phyloP scores from a whole-genome alignment of 2,888 invertebrate genomes.

The Zelleria hepariella region DNA sequence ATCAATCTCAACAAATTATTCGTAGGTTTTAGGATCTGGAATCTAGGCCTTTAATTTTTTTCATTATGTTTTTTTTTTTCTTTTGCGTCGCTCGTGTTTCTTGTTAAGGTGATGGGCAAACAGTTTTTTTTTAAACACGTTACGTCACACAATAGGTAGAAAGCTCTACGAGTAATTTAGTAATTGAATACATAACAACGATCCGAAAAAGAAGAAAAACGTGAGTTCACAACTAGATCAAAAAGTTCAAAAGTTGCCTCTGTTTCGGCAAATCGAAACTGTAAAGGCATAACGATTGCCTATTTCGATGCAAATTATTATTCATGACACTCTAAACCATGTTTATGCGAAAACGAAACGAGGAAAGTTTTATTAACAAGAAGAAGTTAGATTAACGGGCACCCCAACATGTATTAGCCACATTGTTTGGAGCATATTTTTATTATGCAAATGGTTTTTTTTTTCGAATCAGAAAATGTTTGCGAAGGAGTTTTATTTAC shows the following conservation, averaged over 20 bases:
- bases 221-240: too few species aligned
- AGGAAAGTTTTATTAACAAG: background rate
- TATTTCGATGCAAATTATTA: background rate
- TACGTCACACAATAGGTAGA: too few species aligned
- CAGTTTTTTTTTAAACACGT: too few species aligned
- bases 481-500: background rate
- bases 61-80: too few species aligned
- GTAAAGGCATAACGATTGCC: background rate
- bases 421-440: background rate
- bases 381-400: background rate
- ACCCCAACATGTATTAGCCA: background rate
- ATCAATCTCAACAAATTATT: too few species aligned
- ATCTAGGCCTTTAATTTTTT: too few species aligned
- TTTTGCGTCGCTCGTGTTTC: too few species aligned
- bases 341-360: background rate
- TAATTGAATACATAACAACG: too few species aligned
- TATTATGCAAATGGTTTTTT: background rate
- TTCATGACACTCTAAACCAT: background rate
- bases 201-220: too few species aligned
- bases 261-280: background rate
- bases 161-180: too few species aligned
- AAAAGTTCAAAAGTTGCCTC: background rate
- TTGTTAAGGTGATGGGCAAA: too few species aligned
- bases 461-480: background rate
- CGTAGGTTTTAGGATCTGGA: too few species aligned